A percentile compares a stretch with the other conserved stretches of the same genome.
Evolutionary conservation across 1,140 invertebrate species (phyloP).

Genomic region (Alviniconcha marisindica): DNA sequence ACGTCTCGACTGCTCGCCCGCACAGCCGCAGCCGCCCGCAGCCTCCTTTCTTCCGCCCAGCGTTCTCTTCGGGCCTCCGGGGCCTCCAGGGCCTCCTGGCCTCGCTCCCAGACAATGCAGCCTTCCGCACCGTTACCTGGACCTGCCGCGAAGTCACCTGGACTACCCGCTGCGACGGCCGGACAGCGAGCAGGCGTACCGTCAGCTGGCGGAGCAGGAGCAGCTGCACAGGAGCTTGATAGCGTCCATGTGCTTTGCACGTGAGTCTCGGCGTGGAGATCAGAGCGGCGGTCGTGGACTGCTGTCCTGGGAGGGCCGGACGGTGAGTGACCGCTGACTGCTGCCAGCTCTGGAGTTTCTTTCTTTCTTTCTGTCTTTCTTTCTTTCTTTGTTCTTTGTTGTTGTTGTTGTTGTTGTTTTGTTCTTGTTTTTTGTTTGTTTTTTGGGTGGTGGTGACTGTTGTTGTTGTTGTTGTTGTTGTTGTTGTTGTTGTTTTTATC

Average conservation of each 20-base stretch:
- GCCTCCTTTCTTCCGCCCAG: not conserved
- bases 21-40: not conserved
- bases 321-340: not conserved
- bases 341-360: no score
- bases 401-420: no score
- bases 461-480: no score
- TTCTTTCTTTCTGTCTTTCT: no score
- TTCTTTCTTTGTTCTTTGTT: no score
- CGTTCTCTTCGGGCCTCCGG: not conserved
- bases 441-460: no score
- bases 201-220: conserved; percentile 3
- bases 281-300: not conserved
- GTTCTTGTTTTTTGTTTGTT: no score
- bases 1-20: not conserved
- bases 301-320: not conserved
- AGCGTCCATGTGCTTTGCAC: not conserved
- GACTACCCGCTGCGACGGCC: conserved; percentile 15
- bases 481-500: no score
- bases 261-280: not conserved
- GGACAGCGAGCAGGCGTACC: conserved; percentile 26
- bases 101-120: not conserved
- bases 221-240: conserved; percentile 14
- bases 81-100: no score
- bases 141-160: conserved; percentile 1
- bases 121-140: not conserved